These are phyloP conservation scores for Mustela lutreola DNA, from an alignment of 2,113 vertebrate species.

Conservation along the genomic window DNA sequence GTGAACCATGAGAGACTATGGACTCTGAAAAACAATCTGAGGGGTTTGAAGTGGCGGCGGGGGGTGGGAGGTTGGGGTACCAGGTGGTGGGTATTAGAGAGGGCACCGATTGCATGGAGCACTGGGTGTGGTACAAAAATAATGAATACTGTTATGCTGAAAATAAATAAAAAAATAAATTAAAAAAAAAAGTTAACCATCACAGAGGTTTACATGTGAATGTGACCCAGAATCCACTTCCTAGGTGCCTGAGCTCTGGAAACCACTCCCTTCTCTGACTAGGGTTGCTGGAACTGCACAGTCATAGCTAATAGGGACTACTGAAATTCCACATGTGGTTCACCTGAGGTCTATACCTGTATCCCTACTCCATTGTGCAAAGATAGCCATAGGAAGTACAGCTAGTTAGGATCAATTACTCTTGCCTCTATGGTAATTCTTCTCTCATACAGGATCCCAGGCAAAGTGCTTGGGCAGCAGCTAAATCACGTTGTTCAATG, in stretches of 20 bases:
- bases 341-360: background rate
- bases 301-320: background rate
- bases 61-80: too few relatives aligned
- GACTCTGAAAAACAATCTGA: too few relatives aligned
- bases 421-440: background rate
- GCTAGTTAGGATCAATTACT: background rate
- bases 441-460: background rate
- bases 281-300: background rate
- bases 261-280: background rate
- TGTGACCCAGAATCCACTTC: background rate
- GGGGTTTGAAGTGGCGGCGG: too few relatives aligned
- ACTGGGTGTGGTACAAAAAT: too few relatives aligned
- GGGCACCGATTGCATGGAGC: too few relatives aligned
- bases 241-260: background rate
- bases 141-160: too few relatives aligned
- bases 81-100: too few relatives aligned
- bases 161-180: too few relatives aligned
- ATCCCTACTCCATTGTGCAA: too few relatives aligned
- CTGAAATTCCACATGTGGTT: fast-evolving
- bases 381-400: background rate
- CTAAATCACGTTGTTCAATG: background rate
- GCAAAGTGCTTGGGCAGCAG: background rate
- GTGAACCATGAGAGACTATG: too few relatives aligned
- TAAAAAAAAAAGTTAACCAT: background rate
- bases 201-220: background rate